These are phyloP conservation scores for Hypercompe scribonia DNA, from an alignment of 2,888 invertebrate genomes.

Conservation along the genomic window DNA sequence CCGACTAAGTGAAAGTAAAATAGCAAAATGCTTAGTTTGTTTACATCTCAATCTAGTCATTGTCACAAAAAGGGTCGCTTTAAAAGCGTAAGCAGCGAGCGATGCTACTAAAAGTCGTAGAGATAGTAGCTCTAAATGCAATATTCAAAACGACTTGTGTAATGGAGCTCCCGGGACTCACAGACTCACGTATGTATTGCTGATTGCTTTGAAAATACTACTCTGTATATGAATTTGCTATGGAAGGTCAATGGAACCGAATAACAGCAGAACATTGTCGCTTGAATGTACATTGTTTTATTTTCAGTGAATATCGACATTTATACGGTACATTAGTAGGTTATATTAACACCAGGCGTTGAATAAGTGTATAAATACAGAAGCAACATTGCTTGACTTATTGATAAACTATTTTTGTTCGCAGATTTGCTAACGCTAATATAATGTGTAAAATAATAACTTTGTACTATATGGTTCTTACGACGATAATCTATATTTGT, in stretches of 20 bases:
- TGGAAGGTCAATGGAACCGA: constrained; percentile 58
- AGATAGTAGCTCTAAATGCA: constrained; percentile 74
- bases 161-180: constrained; percentile 71
- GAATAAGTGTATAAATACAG: background rate
- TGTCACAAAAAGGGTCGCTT: constrained; percentile 41
- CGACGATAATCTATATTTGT: no score
- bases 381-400: background rate
- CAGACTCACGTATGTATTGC: constrained; percentile 73
- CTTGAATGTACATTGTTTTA: constrained; percentile 27
- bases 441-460: no score
- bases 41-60: constrained; percentile 14
- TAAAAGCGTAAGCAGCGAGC: constrained; percentile 33
- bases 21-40: background rate
- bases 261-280: constrained; percentile 49
- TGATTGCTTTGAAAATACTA: constrained; percentile 77
- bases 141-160: constrained; percentile 78
- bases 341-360: background rate
- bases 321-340: background rate
- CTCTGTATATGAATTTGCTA: constrained; percentile 71
- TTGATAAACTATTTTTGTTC: no score
- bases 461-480: background rate
- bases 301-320: background rate
- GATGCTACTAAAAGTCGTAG: constrained; percentile 49
- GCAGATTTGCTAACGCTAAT: no score
- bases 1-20: background rate